Percentiles rank a stretch among this genome's conserved stretches.
Conservation (phyloP, 2,113 vertebrate genomes). For the Calypte anna region DNA sequence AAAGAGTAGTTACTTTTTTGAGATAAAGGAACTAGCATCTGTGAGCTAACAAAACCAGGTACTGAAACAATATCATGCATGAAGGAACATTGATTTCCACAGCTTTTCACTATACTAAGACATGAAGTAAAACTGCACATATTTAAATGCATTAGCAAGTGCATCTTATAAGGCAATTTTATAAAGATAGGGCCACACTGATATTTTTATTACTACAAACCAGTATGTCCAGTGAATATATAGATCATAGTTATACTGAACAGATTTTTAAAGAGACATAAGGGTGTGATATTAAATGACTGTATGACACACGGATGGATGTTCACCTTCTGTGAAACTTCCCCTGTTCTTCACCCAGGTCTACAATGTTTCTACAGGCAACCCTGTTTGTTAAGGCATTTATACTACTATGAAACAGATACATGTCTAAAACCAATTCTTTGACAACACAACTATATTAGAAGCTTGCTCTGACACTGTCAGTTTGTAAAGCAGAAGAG, state of each 20-base stretch:
- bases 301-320: background rate
- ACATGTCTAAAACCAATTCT: fast-evolving
- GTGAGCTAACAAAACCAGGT: background rate
- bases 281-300: background rate
- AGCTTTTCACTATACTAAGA: background rate
- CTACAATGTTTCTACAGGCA: background rate
- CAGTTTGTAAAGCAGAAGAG: background rate
- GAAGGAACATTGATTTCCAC: background rate
- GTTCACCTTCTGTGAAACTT: background rate
- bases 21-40: background rate
- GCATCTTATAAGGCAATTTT: fast-evolving
- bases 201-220: background rate
- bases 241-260: background rate
- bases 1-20: background rate
- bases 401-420: background rate
- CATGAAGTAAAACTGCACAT: background rate
- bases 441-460: background rate
- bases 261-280: background rate
- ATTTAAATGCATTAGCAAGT: background rate
- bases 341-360: background rate
- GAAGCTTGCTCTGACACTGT: background rate
- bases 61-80: background rate
- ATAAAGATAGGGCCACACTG: background rate
- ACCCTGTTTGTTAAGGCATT: background rate
- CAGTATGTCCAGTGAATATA: background rate